Base-by-base conservation (phyloP, 2,113 vertebrate genomes). In the Pseudorectes ferrugineus region DNA sequence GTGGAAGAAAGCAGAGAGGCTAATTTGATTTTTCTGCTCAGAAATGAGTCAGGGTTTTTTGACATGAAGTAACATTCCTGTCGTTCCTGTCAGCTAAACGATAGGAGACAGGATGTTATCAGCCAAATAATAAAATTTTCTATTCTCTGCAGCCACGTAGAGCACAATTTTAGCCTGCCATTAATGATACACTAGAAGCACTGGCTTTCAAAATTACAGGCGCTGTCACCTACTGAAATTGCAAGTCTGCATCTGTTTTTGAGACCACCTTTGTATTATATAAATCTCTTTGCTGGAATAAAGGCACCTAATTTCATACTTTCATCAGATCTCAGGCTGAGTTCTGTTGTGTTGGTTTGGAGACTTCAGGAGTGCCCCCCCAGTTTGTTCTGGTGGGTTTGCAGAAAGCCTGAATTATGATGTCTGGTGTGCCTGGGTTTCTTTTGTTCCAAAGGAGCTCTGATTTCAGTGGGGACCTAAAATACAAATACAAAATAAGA, bases 1-100 rank as follows among this genome's bases (percentile, higher is more conserved):
- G 73, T 5, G 57, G 57, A 85, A 75, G 73, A 57, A 92, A 95
- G 82, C 73, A 79, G 35, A 65, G 68, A 84, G 83, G 70, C 21
- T 91, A 66, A 95, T 94, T 89, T 86, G 76, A 84, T 93, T 94
- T 94, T 94, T 89, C 80, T 96, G 29, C 51, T 92, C 52, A 40
- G n/a, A 92, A 94, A 79, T 14, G 66, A 86, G 66, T 70, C 73
- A 14, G 49, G 28, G 31, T 71, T 94, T 92, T 77, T 68, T 9
- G 2, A 42, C 21, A 2, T 61, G 65, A 54, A 93, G 61, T 87
- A 81, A 66, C 49, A 65, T 75, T 66, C 51, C 31, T 81, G 59
- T 80, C 5, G 1, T 67, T 84, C 29, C 29, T 90, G 74, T 52
- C 62, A 66, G 71, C 71, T 58, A 4, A 83, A 22, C 82, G 52